Evolutionary conservation across 1,140 invertebrate species (phyloP), one percentile per base, ranked within the genome.

Genomic region (Leptoteleia sp.): DNA sequence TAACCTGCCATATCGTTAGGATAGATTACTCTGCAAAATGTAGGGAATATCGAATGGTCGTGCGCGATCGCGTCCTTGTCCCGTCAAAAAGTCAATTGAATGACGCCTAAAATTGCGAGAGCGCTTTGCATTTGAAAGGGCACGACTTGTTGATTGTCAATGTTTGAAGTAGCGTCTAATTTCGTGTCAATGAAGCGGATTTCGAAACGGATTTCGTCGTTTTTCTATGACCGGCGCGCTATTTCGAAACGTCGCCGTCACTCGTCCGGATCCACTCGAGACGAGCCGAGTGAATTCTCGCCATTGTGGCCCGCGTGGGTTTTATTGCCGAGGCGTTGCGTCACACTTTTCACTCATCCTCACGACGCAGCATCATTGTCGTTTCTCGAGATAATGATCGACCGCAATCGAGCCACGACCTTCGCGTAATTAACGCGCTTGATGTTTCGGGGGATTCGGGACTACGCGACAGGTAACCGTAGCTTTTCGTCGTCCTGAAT

Each of bases 401-500:
- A 40, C 70, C 48, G 72, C 79, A 79, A 84, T 84, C 81, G 80
- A 85, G 79, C 47, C 64, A 54, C 73, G 84, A 82, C 87, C 84
- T 87, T 87, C 81, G 82, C 81, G 85, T 82, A 87, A 87, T 88
- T 85, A 88, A 86, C 81, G 75, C 78, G 78, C 77, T 86, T 86
- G 78, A 85, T 67, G 62, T 84, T 82, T 76, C 73, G 55, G 37
- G 33, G 55, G 70, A 57, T 45, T 81, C 71, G 43, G 25, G 3
- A 25, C 42, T 22, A 19, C 17, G 40, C 40, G 38, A 47, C 59
- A 54, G 50, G 25, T 47, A 45, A 57, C 22, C 31, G 29, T 25
- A 17, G 54, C 17, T 52, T 75, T 42, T 52, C 57, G 61, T 79
- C 73, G 57, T 70, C 13, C 8, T 73, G 70, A 77, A 73, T 73